A percentile compares a stretch with the other conserved stretches of the same genome.
phyloP scores from a whole-genome alignment of 2,888 invertebrate genomes.

The Plusia festucae region DNA sequence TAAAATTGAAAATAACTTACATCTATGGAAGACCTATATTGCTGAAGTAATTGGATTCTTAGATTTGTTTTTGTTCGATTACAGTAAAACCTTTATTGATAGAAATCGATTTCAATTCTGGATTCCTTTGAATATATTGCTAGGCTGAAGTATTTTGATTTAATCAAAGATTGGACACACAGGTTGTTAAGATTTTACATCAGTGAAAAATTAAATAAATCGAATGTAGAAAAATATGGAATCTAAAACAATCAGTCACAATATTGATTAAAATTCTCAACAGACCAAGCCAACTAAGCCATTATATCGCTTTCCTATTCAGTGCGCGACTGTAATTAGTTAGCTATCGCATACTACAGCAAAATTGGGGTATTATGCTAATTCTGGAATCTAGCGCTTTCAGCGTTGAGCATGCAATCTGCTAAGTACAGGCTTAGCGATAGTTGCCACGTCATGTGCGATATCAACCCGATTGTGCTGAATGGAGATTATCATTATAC shows the following conservation, averaged over 20 bases:
- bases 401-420: slow-evolving; percentile 54
- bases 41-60: slow-evolving; percentile 2
- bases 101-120: background rate
- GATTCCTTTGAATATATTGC: too few relatives aligned
- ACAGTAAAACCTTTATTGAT: background rate
- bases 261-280: slow-evolving; percentile 45
- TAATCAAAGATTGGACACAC: too few relatives aligned
- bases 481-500: slow-evolving; percentile 35
- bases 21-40: background rate
- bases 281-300: slow-evolving; percentile 24
- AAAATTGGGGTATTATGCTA: slow-evolving; percentile 60
- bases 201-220: too few relatives aligned
- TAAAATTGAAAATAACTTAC: background rate
- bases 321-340: slow-evolving; percentile 47
- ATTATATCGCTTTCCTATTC: slow-evolving; percentile 55
- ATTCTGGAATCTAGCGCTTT: slow-evolving; percentile 54
- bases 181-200: too few relatives aligned
- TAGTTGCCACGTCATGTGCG: slow-evolving; percentile 50
- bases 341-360: slow-evolving; percentile 50
- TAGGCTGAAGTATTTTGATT: too few relatives aligned
- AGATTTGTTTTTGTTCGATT: background rate
- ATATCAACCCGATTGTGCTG: slow-evolving; percentile 45
- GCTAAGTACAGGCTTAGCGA: slow-evolving; percentile 57
- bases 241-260: slow-evolving; percentile 10
- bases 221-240: too few relatives aligned